Evolutionary conservation across 1,140 invertebrate species (phyloP).

Genomic region (Triops longicaudatus): DNA sequence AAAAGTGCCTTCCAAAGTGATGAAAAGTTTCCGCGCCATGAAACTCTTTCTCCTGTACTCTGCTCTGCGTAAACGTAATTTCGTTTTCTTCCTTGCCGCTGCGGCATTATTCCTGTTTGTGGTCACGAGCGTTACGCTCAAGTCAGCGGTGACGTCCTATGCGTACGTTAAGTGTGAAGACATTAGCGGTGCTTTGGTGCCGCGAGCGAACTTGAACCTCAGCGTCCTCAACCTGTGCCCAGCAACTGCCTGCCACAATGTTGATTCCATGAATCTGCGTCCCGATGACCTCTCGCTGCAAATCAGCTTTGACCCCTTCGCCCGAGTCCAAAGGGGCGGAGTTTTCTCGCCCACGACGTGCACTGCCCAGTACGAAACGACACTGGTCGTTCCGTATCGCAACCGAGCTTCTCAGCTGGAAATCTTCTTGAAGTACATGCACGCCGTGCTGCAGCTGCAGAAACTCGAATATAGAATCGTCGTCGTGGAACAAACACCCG

Average conservation of each 20-base stretch:
- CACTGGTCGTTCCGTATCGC: slow-evolving; percentile 80
- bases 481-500: slow-evolving; percentile 76
- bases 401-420: slow-evolving; percentile 70
- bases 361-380: slow-evolving; percentile 63
- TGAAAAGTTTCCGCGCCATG: not conserved
- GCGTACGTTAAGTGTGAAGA: slow-evolving; percentile 39
- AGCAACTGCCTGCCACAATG: not conserved
- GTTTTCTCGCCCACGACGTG: slow-evolving; percentile 63
- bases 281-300: slow-evolving; percentile 22
- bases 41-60: not conserved
- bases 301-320: slow-evolving; percentile 25
- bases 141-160: slow-evolving; percentile 21
- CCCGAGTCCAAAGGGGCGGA: slow-evolving; percentile 47
- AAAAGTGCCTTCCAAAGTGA: too few relatives aligned
- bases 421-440: slow-evolving; percentile 76
- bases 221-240: not conserved
- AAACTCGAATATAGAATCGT: slow-evolving; percentile 78
- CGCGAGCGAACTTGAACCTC: slow-evolving; percentile 29
- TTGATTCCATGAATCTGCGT: not conserved
- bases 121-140: not conserved
- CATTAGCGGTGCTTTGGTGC: slow-evolving; percentile 40
- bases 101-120: not conserved
- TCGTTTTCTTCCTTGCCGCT: not conserved
- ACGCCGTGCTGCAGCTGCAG: slow-evolving; percentile 79
- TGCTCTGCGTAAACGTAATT: not conserved